Conservation (phyloP, 1,140 invertebrate species). For the Apis laboriosa region DNA sequence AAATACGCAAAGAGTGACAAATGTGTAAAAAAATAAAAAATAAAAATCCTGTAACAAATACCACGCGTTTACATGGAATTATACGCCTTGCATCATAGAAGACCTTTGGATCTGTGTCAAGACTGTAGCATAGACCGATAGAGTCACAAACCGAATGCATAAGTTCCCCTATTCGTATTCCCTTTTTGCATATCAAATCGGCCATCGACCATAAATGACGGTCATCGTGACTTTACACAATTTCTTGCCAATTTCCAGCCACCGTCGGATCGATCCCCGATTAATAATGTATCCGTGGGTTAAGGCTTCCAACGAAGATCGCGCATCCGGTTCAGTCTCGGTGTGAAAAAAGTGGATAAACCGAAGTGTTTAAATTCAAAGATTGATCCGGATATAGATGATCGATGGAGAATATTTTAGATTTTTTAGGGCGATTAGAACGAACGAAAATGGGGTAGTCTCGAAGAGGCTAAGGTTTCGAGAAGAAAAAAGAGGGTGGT, state of each 20-base stretch:
- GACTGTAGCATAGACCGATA: background rate
- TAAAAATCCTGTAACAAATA: background rate
- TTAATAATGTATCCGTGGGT: background rate
- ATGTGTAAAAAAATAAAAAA: background rate
- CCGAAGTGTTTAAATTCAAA: no score
- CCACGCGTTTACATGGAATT: background rate
- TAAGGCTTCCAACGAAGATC: background rate
- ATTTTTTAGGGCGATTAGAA: no score
- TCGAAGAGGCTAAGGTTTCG: background rate
- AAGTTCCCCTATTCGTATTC: constrained; percentile 10
- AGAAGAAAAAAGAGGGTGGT: background rate
- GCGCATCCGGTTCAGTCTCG: no score
- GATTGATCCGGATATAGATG: background rate
- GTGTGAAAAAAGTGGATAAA: no score
- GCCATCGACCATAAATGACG: constrained; percentile 6
- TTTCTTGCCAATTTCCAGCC: background rate
- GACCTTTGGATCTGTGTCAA: constrained; percentile 4
- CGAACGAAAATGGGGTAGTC: background rate
- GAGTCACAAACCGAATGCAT: constrained; percentile 1
- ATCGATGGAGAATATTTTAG: no score
- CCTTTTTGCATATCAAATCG: background rate
- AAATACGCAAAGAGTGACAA: background rate
- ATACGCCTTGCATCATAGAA: no score
- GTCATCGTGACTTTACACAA: background rate
- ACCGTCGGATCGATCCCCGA: background rate